Percentiles rank a stretch among this genome's conserved stretches.
Evolutionary conservation across 2,113 vertebrate species (phyloP).

Genomic region (Lonchura striata): DNA sequence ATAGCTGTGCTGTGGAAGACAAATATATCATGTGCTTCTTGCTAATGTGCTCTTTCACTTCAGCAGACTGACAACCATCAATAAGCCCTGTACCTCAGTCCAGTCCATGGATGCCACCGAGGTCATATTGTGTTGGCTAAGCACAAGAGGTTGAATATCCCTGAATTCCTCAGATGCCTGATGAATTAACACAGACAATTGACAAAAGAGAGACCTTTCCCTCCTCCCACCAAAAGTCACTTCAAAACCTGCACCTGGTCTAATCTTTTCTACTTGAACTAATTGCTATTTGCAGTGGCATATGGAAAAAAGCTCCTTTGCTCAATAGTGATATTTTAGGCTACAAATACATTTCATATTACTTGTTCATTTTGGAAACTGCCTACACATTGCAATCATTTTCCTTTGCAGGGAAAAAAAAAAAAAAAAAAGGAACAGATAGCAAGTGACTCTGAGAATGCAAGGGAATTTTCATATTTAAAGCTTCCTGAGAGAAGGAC

Average conservation of each 20-base stretch:
- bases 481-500: constrained; percentile 22
- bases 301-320: background rate
- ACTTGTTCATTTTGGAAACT: constrained; percentile 18
- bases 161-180: constrained; percentile 69
- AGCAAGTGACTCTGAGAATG: constrained; percentile 14
- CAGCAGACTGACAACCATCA: background rate
- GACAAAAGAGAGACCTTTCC: constrained; percentile 44
- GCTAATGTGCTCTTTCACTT: constrained; percentile 12
- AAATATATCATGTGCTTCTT: background rate
- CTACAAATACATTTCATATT: constrained; percentile 45
- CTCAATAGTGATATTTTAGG: constrained; percentile 45
- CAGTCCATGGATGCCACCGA: background rate
- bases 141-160: constrained; percentile 60
- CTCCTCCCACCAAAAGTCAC: background rate
- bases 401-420: constrained; percentile 20
- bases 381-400: constrained; percentile 38
- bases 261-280: constrained; percentile 70
- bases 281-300: constrained; percentile 61
- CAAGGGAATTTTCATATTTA: constrained; percentile 41
- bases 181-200: constrained; percentile 62
- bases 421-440: background rate
- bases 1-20: background rate
- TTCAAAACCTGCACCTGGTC: constrained; percentile 71
- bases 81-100: constrained; percentile 16
- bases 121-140: constrained; percentile 11